Conservation (phyloP, 1,140 invertebrate species). For the Pseudomyrmex pallidus region DNA sequence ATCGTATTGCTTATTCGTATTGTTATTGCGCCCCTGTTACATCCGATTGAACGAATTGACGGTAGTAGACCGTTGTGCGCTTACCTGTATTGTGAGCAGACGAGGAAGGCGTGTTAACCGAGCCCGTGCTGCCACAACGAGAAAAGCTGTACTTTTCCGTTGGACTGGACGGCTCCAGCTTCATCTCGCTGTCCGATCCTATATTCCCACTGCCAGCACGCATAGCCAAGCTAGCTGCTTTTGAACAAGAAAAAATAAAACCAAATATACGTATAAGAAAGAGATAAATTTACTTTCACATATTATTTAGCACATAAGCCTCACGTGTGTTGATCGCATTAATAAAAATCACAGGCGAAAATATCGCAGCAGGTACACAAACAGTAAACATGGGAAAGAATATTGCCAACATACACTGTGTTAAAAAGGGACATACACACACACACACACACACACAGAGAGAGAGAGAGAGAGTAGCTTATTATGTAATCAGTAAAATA, state of each 20-base stretch:
- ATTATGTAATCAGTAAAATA: no score
- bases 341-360: neutral
- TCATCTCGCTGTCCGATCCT: constrained; percentile 84
- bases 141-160: constrained; percentile 90
- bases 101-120: constrained; percentile 92
- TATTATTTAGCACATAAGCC: neutral
- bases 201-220: constrained; percentile 59
- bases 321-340: no score
- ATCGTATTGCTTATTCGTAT: constrained; percentile 39
- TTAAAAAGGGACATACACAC: no score
- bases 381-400: neutral
- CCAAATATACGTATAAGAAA: neutral
- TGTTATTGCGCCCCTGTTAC: neutral
- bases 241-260: constrained; percentile 27
- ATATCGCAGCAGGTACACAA: neutral
- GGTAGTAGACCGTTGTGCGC: constrained; percentile 50
- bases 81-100: constrained; percentile 94
- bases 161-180: constrained; percentile 89
- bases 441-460: no score
- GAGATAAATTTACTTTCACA: neutral
- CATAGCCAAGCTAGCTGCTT: constrained; percentile 65
- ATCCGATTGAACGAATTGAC: neutral
- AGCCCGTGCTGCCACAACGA: constrained; percentile 93
- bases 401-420: no score
- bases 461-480: no score